phyloP scores from a whole-genome alignment of 1,140 invertebrate genomes.

The Cotesia chilonis region DNA sequence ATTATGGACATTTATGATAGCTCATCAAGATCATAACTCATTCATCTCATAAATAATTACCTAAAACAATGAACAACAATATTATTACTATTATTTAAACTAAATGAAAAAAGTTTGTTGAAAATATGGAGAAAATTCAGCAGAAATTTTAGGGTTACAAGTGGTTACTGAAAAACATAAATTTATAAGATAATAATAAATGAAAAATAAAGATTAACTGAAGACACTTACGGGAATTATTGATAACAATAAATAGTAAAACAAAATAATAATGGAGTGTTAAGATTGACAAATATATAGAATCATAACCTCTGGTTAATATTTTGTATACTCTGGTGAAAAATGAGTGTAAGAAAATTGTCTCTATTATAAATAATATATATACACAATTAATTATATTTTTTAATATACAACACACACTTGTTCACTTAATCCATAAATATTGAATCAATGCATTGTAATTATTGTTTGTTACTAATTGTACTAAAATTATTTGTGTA shows the following conservation, averaged over 20 bases:
- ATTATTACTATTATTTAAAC: slow-evolving; percentile 11
- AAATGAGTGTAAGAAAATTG: too few species aligned
- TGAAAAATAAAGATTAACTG: too few species aligned
- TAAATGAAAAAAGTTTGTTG: neutral
- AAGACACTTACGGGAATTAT: too few species aligned
- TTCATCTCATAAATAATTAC: slow-evolving; percentile 46
- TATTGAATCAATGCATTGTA: slow-evolving; percentile 31
- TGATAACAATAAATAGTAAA: neutral
- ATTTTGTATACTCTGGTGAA: too few species aligned
- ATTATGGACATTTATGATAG: slow-evolving; percentile 54
- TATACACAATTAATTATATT: slow-evolving; percentile 33
- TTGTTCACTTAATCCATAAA: slow-evolving; percentile 27
- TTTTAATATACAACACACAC: slow-evolving; percentile 44
- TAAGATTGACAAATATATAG: too few species aligned
- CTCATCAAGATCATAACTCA: slow-evolving; percentile 59
- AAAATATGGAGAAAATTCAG: neutral
- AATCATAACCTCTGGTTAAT: slow-evolving; percentile 53
- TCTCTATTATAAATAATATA: slow-evolving; percentile 4
- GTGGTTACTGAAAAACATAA: too few species aligned
- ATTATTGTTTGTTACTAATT: neutral
- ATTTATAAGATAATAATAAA: too few species aligned
- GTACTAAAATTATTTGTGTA: slow-evolving; percentile 42
- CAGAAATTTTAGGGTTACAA: too few species aligned
- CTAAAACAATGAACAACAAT: slow-evolving; percentile 41
- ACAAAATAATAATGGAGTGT: too few species aligned